phyloP scores from a whole-genome alignment of 64 coral and sea anemone species.

The Astreopora myriophthalma region DNA sequence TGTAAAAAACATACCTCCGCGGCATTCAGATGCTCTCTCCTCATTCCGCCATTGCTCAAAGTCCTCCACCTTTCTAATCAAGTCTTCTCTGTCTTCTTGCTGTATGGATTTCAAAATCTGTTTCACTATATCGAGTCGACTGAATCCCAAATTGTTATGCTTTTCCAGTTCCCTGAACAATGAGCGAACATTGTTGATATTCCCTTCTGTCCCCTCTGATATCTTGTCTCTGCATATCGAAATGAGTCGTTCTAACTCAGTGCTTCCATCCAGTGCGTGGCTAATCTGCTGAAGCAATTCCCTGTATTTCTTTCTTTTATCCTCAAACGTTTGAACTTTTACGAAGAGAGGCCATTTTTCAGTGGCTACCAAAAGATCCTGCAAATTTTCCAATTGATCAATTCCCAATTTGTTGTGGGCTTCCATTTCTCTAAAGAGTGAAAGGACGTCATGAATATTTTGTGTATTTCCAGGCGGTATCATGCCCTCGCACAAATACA shows the following conservation, averaged over 20 bases:
- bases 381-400: background rate
- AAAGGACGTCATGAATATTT: background rate
- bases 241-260: background rate
- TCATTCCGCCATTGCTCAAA: background rate
- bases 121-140: background rate
- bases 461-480: background rate
- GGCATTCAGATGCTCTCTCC: background rate
- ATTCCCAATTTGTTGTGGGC: background rate
- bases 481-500: background rate
- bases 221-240: background rate
- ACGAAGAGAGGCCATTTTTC: background rate
- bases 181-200: background rate
- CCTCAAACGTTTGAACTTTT: background rate
- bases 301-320: background rate
- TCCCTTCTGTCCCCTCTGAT: background rate
- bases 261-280: background rate
- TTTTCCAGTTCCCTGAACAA: background rate
- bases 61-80: background rate
- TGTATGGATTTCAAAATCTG: background rate
- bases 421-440: background rate
- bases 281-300: background rate
- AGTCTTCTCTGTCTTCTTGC: too few relatives aligned
- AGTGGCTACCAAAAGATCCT: background rate
- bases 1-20: background rate
- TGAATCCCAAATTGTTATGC: background rate